Evolutionary conservation across 2,113 vertebrate species (phyloP).

Genomic region (Oceanodroma tethys): DNA sequence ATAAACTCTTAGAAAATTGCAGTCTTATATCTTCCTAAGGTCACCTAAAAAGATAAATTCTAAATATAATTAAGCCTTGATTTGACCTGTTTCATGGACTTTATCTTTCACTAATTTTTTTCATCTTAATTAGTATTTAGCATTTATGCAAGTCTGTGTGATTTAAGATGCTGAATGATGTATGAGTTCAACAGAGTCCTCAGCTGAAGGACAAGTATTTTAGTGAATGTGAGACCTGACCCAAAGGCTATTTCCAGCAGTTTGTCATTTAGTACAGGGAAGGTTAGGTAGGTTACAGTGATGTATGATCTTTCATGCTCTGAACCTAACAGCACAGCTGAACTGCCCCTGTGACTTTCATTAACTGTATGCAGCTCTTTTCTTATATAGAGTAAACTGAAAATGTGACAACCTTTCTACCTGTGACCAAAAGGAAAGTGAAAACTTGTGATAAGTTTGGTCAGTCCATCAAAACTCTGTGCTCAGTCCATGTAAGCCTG

Average conservation of each 20-base stretch:
- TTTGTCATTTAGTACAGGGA: slow-evolving; percentile 79
- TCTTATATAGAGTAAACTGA: slow-evolving; percentile 3
- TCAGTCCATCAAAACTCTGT: background rate
- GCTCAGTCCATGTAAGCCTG: background rate
- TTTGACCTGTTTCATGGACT: slow-evolving; percentile 24
- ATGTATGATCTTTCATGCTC: slow-evolving; percentile 68
- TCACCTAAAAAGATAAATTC: slow-evolving; percentile 32
- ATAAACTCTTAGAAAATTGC: background rate
- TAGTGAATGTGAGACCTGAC: slow-evolving; percentile 64
- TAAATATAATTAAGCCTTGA: slow-evolving; percentile 26
- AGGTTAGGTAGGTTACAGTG: slow-evolving; percentile 73
- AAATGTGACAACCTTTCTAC: background rate
- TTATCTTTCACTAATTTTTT: slow-evolving; percentile 30
- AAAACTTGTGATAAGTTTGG: background rate
- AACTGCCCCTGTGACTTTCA: slow-evolving; percentile 62
- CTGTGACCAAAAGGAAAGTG: background rate
- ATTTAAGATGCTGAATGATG: slow-evolving; percentile 64
- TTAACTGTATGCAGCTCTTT: slow-evolving; percentile 58
- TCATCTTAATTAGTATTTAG: slow-evolving; percentile 57
- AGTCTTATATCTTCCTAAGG: background rate
- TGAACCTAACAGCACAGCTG: slow-evolving; percentile 54
- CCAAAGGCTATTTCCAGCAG: slow-evolving; percentile 73
- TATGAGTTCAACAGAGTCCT: slow-evolving; percentile 61
- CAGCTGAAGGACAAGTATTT: slow-evolving; percentile 73
- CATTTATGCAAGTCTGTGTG: slow-evolving; percentile 37